Conservation (phyloP, 1,140 invertebrate species). For the Monomorium pharaonis region DNA sequence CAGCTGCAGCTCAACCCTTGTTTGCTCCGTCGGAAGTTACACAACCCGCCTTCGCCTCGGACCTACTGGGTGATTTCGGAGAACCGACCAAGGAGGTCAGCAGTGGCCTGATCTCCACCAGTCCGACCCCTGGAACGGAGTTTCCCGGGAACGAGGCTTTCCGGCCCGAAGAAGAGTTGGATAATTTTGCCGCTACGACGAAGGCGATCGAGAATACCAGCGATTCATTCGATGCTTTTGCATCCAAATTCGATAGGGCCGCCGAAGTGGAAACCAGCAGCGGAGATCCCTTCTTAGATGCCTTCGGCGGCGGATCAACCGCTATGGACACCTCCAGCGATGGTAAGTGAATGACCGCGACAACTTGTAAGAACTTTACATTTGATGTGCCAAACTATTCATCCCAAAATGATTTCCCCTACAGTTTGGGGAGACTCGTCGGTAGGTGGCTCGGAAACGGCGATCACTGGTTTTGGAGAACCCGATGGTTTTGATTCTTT, state of each 20-base stretch:
- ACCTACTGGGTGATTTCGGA: conserved; percentile 77
- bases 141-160: conserved; percentile 74
- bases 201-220: conserved; percentile 81
- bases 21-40: conserved; percentile 37
- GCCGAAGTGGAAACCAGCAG: conserved; percentile 84
- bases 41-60: conserved; percentile 67
- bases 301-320: conserved; percentile 82
- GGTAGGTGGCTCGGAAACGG: conserved; percentile 79
- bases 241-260: conserved; percentile 93
- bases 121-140: conserved; percentile 76
- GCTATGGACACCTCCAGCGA: conserved; percentile 85
- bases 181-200: conserved; percentile 78
- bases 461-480: conserved; percentile 87
- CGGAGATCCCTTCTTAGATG: conserved; percentile 86
- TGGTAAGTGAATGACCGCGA: conserved; percentile 70
- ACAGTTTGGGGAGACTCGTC: conserved; percentile 87
- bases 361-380: not conserved
- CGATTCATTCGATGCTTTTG: conserved; percentile 93
- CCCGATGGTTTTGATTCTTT: conserved; percentile 94
- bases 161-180: conserved; percentile 70
- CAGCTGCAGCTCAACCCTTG: not conserved
- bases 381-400: not conserved
- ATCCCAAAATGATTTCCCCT: conserved; percentile 18
- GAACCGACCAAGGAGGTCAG: conserved; percentile 42
- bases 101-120: conserved; percentile 58